Evolutionary conservation across 2,797 vertebrate genomes (phyloP).

Genomic region (Manis javanica): DNA sequence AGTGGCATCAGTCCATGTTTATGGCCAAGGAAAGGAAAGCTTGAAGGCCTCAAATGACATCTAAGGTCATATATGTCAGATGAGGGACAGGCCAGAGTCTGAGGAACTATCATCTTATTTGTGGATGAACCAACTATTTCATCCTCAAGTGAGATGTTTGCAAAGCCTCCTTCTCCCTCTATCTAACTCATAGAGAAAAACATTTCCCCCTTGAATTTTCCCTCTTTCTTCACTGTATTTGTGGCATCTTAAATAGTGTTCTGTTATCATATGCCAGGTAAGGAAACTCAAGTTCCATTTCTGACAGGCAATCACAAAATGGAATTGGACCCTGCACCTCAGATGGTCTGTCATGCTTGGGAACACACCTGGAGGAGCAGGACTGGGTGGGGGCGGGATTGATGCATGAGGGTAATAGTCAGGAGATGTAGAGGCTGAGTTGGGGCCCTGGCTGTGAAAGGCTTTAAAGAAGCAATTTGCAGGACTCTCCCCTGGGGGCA

Average conservation of each 20-base stretch:
- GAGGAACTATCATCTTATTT: not conserved
- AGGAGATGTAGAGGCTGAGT: not conserved
- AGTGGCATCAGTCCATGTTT: not conserved
- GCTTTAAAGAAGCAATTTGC: not conserved
- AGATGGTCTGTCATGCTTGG: not conserved
- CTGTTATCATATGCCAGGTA: not conserved
- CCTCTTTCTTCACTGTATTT: conserved; percentile 17
- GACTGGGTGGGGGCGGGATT: not conserved
- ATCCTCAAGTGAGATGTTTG: not conserved
- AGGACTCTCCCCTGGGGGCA: not conserved
- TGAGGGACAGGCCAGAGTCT: not conserved
- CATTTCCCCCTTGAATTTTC: not conserved
- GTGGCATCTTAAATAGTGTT: not conserved
- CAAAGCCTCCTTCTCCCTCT: not conserved
- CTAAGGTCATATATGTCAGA: not conserved
- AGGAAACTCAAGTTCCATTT: not conserved
- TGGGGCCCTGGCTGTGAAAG: not conserved
- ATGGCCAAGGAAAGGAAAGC: not conserved
- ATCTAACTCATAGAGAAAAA: not conserved
- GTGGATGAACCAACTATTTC: not conserved
- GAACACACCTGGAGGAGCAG: not conserved
- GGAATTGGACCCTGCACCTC: not conserved
- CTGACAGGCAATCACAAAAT: not conserved
- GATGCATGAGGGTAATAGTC: accelerated
- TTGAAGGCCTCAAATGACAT: not conserved